These are phyloP conservation scores for Phoeniculus purpureus DNA, from an alignment of 2,797 vertebrate genomes.

Conservation along the genomic window DNA sequence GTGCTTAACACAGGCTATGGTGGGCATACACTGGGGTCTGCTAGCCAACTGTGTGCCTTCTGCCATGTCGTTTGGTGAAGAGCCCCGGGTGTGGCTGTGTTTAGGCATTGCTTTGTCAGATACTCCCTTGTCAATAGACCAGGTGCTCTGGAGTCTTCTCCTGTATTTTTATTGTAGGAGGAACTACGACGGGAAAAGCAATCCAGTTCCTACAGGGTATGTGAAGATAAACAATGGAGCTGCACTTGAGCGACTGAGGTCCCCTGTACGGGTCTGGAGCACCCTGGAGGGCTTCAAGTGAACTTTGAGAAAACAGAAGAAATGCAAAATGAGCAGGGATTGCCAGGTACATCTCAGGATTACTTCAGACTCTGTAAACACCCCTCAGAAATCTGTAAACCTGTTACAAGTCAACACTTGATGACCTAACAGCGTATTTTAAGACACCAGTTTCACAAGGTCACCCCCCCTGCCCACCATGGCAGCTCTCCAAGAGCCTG, in stretches of 20 bases:
- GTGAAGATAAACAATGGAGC: neutral
- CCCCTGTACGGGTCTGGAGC: neutral
- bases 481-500: slow-evolving; percentile 14
- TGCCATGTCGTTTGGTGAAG: neutral
- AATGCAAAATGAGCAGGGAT: neutral
- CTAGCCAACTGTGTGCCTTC: neutral
- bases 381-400: neutral
- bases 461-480: neutral
- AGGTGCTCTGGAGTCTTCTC: neutral
- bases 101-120: neutral
- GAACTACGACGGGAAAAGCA: neutral
- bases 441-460: neutral
- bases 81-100: neutral
- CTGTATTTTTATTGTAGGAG: neutral
- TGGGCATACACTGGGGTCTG: neutral
- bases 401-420: neutral
- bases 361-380: neutral
- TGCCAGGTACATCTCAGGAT: neutral
- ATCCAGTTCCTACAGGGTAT: accelerated
- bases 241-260: neutral
- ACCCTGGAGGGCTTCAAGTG: neutral
- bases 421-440: neutral
- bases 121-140: neutral
- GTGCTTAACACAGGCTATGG: neutral
- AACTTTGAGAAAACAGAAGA: neutral